These are phyloP conservation scores for Sardinella longiceps DNA, from an alignment of 2,797 vertebrate species.

Conservation along the genomic window DNA sequence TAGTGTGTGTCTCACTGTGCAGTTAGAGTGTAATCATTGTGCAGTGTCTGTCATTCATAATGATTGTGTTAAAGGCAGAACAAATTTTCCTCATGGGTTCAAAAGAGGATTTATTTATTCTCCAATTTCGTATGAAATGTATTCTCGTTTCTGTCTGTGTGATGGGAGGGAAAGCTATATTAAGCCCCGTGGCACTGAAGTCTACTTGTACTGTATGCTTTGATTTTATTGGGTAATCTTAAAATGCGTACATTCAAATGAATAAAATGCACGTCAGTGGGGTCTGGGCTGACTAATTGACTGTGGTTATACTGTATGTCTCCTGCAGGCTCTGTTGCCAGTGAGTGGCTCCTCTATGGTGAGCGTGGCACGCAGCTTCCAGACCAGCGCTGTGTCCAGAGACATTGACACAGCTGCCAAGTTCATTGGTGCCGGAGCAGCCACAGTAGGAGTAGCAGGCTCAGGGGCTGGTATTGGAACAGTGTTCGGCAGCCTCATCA, in stretches of 20 bases:
- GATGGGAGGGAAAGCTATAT: background rate
- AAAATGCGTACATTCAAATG: background rate
- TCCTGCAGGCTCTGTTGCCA: constrained; percentile 65
- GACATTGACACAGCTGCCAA: constrained; percentile 96
- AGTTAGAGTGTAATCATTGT: too few relatives aligned
- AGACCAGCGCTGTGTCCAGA: constrained; percentile 79
- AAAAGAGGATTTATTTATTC: too few relatives aligned
- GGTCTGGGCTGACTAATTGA: background rate
- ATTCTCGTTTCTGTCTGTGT: background rate
- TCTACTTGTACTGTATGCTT: background rate
- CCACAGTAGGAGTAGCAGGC: constrained; percentile 94
- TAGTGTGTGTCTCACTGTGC: too few relatives aligned
- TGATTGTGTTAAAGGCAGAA: too few relatives aligned
- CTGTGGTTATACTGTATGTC: background rate
- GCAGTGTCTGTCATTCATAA: too few relatives aligned
- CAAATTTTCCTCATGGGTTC: too few relatives aligned
- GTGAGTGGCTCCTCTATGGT: constrained; percentile 61
- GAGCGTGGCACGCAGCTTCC: constrained; percentile 75
- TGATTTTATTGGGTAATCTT: background rate
- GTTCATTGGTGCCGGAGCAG: constrained; percentile 94
- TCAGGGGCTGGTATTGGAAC: constrained; percentile 94
- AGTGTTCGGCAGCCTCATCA: constrained; percentile 95
- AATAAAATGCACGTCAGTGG: background rate
- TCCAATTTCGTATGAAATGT: too few relatives aligned
- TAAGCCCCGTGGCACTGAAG: background rate